Evolutionary conservation across 1,140 invertebrate genomes (phyloP), one percentile per base, ranked within the genome.

Genomic region (Brachionus rubens): DNA sequence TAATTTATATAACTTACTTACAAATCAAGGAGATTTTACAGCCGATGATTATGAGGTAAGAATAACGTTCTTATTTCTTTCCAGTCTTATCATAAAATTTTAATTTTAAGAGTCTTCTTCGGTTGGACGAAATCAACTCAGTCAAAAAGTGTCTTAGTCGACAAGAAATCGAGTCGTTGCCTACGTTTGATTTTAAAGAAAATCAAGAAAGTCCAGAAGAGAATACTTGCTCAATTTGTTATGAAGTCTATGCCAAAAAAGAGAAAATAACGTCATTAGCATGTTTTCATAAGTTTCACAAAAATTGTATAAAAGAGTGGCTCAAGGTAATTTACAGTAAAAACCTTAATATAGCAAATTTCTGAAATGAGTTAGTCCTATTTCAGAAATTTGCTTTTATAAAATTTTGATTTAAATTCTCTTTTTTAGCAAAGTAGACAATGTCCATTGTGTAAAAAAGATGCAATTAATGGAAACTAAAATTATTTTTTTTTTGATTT

Each of bases 251-350:
- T 41, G 24, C 3, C 6, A 36, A 24, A 36, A 48, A 48, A 12
- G 47, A 48, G 21, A 48, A 36, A 16, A 7, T 72, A 9, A 72
- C 46, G 12, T 36, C 68, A 1, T 50, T 72, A 30, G 50, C 46
- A 19, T 72, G 68, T 72, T 50, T 50, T 7, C 68, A 72, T 50
- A 72, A 72, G 30, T 72, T 72, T 72, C 68, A 72, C 24, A 30
- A 47, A 33, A 33, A 30, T 5, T 72, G 68, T 26, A 33, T 72
- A 3, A 41, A 36, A 50, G 14, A 72, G 2, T 72, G 68, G 68
- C 68, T 72, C 9, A 70, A 70, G 19, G 65, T 70, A 70, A 46
- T 30, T 33, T 14, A 21, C 40, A 9, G 33, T 41, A 33, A 30
- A 3, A 16, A 67, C 21, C 16, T 10, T 21, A 33, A n/a, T 67